phyloP scores from a whole-genome alignment of 1,140 invertebrate genomes.

The Pseudachorutes palmiensis region DNA sequence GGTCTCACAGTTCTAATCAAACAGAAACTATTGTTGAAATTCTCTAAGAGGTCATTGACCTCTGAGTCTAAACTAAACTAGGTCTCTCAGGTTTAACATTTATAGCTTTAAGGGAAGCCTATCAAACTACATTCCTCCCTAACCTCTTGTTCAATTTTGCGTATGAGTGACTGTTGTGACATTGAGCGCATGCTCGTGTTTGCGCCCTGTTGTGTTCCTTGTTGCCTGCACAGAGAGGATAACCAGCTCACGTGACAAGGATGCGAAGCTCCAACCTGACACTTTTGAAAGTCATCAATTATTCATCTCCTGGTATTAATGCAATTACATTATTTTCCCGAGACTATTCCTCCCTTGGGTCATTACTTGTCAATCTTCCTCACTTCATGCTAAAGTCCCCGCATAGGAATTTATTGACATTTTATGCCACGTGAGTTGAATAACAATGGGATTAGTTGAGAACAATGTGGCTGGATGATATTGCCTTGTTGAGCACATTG shows the following conservation, averaged over 20 bases:
- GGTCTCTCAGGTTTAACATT: neutral
- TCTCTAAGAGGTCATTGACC: neutral
- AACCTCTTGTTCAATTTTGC: too few species aligned
- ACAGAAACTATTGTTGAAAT: constrained; percentile 6
- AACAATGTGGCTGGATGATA: neutral
- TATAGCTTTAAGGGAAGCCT: too few species aligned
- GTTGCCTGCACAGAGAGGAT: neutral
- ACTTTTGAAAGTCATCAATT: neutral
- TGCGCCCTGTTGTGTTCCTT: neutral
- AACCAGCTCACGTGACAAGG: neutral
- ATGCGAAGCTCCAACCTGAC: neutral
- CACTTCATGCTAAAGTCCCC: neutral
- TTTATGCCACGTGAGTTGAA: neutral
- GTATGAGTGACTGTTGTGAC: neutral
- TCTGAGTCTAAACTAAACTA: neutral
- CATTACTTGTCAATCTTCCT: constrained; percentile 11
- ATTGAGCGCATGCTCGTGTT: neutral
- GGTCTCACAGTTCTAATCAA: too few species aligned
- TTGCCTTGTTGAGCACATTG: neutral
- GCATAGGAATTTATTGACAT: constrained; percentile 9
- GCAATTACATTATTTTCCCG: neutral
- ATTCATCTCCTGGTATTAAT: neutral
- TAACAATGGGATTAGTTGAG: neutral
- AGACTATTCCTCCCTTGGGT: neutral
- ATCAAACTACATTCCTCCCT: too few species aligned